Evolutionary conservation across 37 sponge, comb jelly and placozoan species (phyloP), one percentile per base, ranked within the genome.

Genomic region (Cladorhizidae sp.): DNA sequence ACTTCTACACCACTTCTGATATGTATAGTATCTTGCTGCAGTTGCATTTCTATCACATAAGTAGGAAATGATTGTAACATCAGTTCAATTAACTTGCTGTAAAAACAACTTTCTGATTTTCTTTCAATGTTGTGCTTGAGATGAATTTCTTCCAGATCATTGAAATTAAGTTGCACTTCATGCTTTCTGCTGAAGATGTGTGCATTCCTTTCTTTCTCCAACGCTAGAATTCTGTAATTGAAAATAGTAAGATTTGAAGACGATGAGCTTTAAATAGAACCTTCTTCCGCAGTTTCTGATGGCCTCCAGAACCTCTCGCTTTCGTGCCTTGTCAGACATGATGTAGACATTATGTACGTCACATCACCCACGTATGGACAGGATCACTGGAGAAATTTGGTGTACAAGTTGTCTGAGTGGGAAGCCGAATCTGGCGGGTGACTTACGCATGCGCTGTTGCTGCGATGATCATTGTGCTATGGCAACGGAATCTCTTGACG

Each of bases 21-120:
- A n/a, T 12, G 49, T 52, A 36, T 31, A 25, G 31, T 32, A 31
- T 41, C 28, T 40, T 86, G 75, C 55, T 59, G 76, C 49, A 93
- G 37, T 25, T 90, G 84, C 1, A 57, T 35, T 41, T 73, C 92
- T 88, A 67, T 26, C 45, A 43, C 22, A 72, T 7, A 80, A n/a
- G n/a, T n/a, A n/a, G n/a, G n/a, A n/a, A n/a, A n/a, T n/a, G n/a
- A n/a, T n/a, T n/a, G n/a, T n/a, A n/a, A n/a, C n/a, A n/a, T n/a
- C n/a, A n/a, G n/a, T n/a, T n/a, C n/a, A n/a, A n/a, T n/a, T n/a
- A n/a, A n/a, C n/a, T n/a, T n/a, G n/a, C n/a, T n/a, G n/a, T n/a
- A n/a, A n/a, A n/a, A 38, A 83, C 64, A 45, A 93, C 94, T 91
- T 77, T 87, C 89, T 29, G 41, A 56, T 69, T 79, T 94, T 62